These are phyloP conservation scores for Channallabes apus DNA, from an alignment of 2,797 vertebrate species.

Conservation along the genomic window DNA sequence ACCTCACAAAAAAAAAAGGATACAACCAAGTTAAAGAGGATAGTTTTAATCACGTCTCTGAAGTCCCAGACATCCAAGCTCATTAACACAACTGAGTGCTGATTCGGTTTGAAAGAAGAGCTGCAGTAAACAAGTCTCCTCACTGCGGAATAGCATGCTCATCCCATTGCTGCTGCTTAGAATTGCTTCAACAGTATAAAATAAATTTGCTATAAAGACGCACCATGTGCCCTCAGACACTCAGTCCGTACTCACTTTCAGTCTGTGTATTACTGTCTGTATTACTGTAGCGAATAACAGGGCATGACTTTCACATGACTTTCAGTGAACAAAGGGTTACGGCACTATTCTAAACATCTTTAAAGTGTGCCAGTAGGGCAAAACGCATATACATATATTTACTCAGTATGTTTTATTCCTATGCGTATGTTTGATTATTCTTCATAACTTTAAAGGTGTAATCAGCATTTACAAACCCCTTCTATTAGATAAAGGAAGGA, in stretches of 20 bases:
- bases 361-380: too few relatives aligned
- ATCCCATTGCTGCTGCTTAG: not conserved
- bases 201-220: not conserved
- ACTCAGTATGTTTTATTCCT: too few relatives aligned
- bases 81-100: conserved; percentile 53
- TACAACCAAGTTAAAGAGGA: not conserved
- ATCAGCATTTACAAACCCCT: too few relatives aligned
- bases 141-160: conserved; percentile 53
- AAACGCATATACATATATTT: too few relatives aligned
- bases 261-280: not conserved
- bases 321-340: too few relatives aligned
- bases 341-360: too few relatives aligned
- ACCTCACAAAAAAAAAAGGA: too few relatives aligned
- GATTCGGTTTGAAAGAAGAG: conserved; percentile 59
- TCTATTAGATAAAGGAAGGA: too few relatives aligned
- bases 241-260: not conserved
- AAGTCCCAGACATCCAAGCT: conserved; percentile 59
- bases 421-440: too few relatives aligned
- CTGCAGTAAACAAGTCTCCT: conserved; percentile 58
- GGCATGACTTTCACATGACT: too few relatives aligned
- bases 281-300: too few relatives aligned
- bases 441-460: too few relatives aligned
- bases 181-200: not conserved
- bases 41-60: conserved; percentile 55
- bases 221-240: conserved; percentile 29